Conservation (phyloP, 2,888 invertebrate species). For the Caenorhabditis japonica region DNA sequence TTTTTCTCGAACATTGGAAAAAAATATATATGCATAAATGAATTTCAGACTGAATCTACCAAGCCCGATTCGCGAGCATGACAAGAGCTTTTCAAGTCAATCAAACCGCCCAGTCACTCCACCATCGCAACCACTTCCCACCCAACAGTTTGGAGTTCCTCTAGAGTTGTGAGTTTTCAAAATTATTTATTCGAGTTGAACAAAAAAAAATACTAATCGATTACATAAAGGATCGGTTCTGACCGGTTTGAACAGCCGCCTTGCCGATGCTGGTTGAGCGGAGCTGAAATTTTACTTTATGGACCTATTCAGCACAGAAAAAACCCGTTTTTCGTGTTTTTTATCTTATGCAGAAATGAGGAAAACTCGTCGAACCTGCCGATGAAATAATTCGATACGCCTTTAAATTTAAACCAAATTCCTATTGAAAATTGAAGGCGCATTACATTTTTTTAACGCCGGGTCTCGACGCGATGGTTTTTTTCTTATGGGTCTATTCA, state of each 20-base stretch:
- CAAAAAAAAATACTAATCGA: background rate
- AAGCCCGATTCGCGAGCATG: constrained; percentile 63
- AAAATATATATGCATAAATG: background rate
- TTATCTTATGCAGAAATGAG: too few species aligned
- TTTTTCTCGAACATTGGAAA: background rate
- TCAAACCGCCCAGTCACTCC: constrained; percentile 46
- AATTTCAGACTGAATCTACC: constrained; percentile 60
- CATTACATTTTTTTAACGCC: too few species aligned
- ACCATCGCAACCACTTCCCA: constrained; percentile 79
- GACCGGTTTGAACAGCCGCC: constrained; percentile 26
- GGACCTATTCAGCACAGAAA: too few species aligned
- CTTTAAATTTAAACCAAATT: too few species aligned
- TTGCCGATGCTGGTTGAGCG: constrained; percentile 38
- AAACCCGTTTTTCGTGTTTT: too few species aligned
- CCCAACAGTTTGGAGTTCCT: constrained; percentile 95
- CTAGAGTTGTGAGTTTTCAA: constrained; percentile 83
- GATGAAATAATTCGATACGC: too few species aligned
- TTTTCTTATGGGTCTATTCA: too few species aligned
- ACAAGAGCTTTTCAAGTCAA: constrained; percentile 37
- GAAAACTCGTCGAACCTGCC: too few species aligned
- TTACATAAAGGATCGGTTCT: too few species aligned
- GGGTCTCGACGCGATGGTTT: too few species aligned
- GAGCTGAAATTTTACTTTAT: too few species aligned
- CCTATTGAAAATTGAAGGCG: too few species aligned
- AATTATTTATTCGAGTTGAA: background rate